Percentiles rank a stretch among this genome's conserved stretches.
Conservation (phyloP, 2,888 invertebrate genomes). For the Smittia sp. region DNA sequence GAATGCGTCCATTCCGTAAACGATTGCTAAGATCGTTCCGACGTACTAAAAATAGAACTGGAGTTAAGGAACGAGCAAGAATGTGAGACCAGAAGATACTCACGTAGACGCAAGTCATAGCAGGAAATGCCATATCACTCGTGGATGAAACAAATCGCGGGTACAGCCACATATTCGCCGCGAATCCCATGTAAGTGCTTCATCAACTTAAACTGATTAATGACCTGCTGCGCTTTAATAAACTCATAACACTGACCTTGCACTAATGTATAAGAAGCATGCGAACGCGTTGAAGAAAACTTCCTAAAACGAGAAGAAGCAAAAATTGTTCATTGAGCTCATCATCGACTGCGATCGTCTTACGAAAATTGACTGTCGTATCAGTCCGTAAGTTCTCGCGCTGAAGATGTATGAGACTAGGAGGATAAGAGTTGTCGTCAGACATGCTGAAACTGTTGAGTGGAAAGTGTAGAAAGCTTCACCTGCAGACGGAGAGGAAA, state of each 20-base stretch:
- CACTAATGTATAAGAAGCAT: conserved; percentile 73
- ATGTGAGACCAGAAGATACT: background rate
- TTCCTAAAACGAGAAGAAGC: conserved; percentile 62
- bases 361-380: conserved; percentile 80
- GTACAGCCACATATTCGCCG: conserved; percentile 59
- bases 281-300: conserved; percentile 74
- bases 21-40: conserved; percentile 36
- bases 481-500: conserved; percentile 47
- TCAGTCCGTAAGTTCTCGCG: conserved; percentile 69
- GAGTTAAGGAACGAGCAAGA: background rate
- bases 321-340: conserved; percentile 38
- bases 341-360: conserved; percentile 52
- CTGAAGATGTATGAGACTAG: conserved; percentile 77
- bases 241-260: conserved; percentile 47
- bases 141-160: conserved; percentile 61
- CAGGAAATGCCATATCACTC: conserved; percentile 25
- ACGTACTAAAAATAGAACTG: conserved; percentile 38
- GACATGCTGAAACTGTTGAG: conserved; percentile 75
- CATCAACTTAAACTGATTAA: conserved; percentile 55
- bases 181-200: conserved; percentile 74
- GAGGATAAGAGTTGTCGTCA: conserved; percentile 72
- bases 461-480: conserved; percentile 77
- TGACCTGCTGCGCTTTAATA: background rate
- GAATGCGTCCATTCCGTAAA: conserved; percentile 40
- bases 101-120: conserved; percentile 39